Evolutionary conservation across 2,113 vertebrate species (phyloP).

Genomic region (Podarcis raffonei): DNA sequence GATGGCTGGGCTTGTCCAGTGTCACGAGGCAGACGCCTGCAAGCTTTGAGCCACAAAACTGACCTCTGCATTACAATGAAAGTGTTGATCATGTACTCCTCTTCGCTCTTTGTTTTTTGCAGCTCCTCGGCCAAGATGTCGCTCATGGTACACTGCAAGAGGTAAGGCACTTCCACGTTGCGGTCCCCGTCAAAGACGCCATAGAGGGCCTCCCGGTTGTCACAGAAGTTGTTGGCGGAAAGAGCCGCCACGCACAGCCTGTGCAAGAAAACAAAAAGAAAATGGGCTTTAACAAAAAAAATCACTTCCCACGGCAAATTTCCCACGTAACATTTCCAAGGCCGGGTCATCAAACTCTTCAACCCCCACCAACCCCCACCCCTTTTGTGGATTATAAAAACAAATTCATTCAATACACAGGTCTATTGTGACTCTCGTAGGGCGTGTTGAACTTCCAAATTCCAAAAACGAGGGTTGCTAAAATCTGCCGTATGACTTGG

Average conservation of each 20-base stretch:
- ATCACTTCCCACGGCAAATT: background rate
- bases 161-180: conserved; percentile 94
- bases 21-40: too few species aligned
- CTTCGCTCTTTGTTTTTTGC: conserved; percentile 92
- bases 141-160: conserved; percentile 97
- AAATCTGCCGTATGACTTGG: too few species aligned
- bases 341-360: background rate
- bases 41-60: background rate
- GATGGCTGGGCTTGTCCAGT: background rate
- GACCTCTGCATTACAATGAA: conserved; percentile 98
- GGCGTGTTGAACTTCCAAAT: too few species aligned
- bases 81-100: conserved; percentile 97
- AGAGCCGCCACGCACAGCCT: conserved; percentile 96
- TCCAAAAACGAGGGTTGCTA: too few species aligned
- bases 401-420: background rate
- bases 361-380: background rate
- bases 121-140: conserved; percentile 95
- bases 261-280: background rate
- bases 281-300: background rate
- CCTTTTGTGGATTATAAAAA: background rate
- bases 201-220: conserved; percentile 93
- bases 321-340: background rate
- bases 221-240: conserved; percentile 92
- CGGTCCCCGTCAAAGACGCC: conserved; percentile 96
- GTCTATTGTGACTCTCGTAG: background rate